Percentiles rank a stretch among this genome's conserved stretches.
phyloP scores from a whole-genome alignment of 2,888 invertebrate species.

The Spialia ferax region DNA sequence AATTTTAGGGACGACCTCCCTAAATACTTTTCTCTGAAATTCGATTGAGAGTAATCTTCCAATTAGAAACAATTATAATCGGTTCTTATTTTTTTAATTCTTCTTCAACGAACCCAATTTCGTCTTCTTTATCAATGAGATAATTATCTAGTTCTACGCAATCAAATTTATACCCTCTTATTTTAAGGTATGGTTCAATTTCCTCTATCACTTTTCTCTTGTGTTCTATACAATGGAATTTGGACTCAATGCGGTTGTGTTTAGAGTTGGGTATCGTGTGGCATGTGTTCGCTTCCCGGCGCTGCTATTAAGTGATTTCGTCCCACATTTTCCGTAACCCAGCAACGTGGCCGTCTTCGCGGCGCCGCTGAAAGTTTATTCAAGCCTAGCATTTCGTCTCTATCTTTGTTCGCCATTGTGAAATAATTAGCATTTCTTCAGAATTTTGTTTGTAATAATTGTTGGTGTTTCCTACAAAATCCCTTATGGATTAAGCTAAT shows the following conservation, averaged over 20 bases:
- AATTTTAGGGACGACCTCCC: too few species aligned
- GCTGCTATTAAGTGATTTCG: slow-evolving; percentile 26
- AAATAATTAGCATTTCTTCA: background rate
- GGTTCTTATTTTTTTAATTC: slow-evolving; percentile 26
- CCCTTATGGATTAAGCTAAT: background rate
- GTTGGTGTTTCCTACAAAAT: too few species aligned
- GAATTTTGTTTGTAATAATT: background rate
- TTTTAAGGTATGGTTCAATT: slow-evolving; percentile 13
- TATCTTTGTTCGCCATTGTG: slow-evolving; percentile 8
- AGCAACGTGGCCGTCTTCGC: slow-evolving; percentile 30
- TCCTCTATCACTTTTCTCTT: background rate
- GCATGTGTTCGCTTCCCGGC: background rate
- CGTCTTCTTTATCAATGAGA: slow-evolving; percentile 19
- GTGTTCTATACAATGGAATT: background rate
- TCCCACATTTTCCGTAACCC: slow-evolving; percentile 34
- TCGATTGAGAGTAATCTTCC: slow-evolving; percentile 27
- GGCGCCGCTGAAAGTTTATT: slow-evolving; percentile 32
- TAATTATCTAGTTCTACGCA: slow-evolving; percentile 7
- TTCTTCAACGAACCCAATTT: slow-evolving; percentile 25
- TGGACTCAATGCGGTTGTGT: background rate
- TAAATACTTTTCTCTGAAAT: background rate
- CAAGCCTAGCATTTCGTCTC: slow-evolving; percentile 1
- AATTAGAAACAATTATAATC: slow-evolving; percentile 32
- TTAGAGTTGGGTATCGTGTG: background rate
- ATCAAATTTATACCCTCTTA: background rate